These are phyloP conservation scores for Antheraea yamamai DNA, from an alignment of 2,888 invertebrate species.

Conservation along the genomic window DNA sequence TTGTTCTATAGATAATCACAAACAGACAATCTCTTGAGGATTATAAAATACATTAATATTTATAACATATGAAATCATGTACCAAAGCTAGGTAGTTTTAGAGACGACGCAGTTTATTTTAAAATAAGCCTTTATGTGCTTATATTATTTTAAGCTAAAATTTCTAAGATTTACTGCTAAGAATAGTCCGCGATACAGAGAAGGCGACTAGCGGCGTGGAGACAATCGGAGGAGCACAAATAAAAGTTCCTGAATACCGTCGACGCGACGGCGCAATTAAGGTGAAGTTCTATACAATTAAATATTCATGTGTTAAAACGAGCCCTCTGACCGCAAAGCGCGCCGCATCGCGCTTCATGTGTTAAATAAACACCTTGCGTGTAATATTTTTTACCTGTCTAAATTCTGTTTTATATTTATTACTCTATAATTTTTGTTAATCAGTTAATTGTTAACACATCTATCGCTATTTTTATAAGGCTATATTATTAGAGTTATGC, in stretches of 20 bases:
- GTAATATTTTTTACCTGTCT: background rate
- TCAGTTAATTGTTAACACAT: background rate
- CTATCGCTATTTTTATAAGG: background rate
- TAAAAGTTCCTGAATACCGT: slow-evolving; percentile 45
- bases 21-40: no score
- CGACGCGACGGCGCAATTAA: slow-evolving; percentile 34
- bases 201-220: slow-evolving; percentile 42
- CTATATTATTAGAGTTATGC: background rate
- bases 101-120: background rate
- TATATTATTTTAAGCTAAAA: slow-evolving; percentile 27
- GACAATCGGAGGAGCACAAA: slow-evolving; percentile 37
- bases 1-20: no score
- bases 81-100: background rate
- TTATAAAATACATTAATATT: no score
- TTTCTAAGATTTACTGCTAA: slow-evolving; percentile 36
- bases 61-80: background rate
- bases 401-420: background rate
- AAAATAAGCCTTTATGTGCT: slow-evolving; percentile 6
- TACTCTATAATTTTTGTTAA: background rate
- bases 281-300: slow-evolving; percentile 32
- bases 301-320: background rate
- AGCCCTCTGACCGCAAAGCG: background rate
- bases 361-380: background rate
- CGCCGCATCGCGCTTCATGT: background rate
- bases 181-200: slow-evolving; percentile 41